Conservation (phyloP, 2,797 vertebrate genomes). For the Parambassis ranga region DNA sequence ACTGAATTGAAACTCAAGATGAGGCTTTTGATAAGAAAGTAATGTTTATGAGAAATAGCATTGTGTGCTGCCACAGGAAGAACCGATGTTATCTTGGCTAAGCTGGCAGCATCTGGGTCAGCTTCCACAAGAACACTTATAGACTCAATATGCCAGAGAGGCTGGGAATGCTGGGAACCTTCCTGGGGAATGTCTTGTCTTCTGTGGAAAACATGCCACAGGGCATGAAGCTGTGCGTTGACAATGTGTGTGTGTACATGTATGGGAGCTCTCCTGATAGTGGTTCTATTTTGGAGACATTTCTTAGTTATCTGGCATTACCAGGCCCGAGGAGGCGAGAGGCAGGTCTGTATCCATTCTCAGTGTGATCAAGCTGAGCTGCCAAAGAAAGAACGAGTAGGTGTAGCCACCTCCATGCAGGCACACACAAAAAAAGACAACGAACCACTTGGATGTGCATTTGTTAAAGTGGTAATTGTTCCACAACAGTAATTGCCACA, state of each 20-base stretch:
- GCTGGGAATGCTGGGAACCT: constrained; percentile 49
- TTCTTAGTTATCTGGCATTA: constrained; percentile 69
- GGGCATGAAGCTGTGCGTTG: constrained; percentile 53
- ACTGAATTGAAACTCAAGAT: not conserved
- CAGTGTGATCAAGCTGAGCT: constrained; percentile 44
- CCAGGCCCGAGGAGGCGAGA: constrained; percentile 67
- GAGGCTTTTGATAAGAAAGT: not conserved
- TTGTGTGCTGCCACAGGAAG: constrained; percentile 13
- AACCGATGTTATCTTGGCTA: constrained; percentile 24
- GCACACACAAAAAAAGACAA: not conserved
- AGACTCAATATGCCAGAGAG: constrained; percentile 23
- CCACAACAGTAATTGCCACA: constrained; percentile 40
- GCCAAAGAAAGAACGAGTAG: constrained; percentile 50
- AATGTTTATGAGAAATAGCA: constrained; percentile 7
- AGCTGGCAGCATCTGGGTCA: constrained; percentile 9
- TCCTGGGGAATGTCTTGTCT: constrained; percentile 44
- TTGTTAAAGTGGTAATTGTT: constrained; percentile 57
- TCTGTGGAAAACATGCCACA: constrained; percentile 47
- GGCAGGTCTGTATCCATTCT: constrained; percentile 62
- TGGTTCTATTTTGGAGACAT: constrained; percentile 70
- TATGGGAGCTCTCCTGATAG: constrained; percentile 60
- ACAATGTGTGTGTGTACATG: constrained; percentile 29
- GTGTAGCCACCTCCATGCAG: constrained; percentile 29
- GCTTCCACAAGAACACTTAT: constrained; percentile 13
- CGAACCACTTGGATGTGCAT: constrained; percentile 36